Conservation (phyloP, 2,888 invertebrate species). For the Andrena fulva region DNA sequence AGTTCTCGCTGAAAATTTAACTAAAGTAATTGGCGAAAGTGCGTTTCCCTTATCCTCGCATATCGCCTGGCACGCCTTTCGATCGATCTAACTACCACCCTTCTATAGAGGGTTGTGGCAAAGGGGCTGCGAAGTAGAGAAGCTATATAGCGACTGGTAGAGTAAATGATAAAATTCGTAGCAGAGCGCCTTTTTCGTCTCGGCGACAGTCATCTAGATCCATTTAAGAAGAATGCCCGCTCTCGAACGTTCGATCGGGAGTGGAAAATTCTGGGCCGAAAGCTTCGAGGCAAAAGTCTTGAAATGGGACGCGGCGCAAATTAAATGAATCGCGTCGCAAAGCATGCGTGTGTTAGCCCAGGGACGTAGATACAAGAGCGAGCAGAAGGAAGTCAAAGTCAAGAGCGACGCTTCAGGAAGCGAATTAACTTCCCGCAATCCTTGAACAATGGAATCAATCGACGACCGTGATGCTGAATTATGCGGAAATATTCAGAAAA, state of each 20-base stretch:
- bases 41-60: constrained; percentile 6
- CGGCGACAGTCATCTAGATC: too few species aligned
- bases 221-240: not conserved
- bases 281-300: constrained; percentile 15
- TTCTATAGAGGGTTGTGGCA: too few species aligned
- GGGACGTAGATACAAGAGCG: not conserved
- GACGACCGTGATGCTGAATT: not conserved
- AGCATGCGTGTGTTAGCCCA: not conserved
- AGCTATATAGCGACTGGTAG: too few species aligned
- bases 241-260: not conserved
- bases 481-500: too few species aligned
- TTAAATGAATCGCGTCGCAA: constrained; percentile 31
- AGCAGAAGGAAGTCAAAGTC: constrained; percentile 6
- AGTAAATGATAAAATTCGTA: too few species aligned
- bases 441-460: not conserved
- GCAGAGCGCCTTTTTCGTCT: not conserved
- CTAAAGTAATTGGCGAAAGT: constrained; percentile 2
- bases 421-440: not conserved
- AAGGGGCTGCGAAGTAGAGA: too few species aligned
- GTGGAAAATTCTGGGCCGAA: constrained; percentile 10
- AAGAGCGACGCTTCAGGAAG: not conserved
- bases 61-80: constrained; percentile 21
- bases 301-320: constrained; percentile 34
- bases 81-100: constrained; percentile 7
- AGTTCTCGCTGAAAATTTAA: too few species aligned